Evolutionary conservation across 1,140 invertebrate genomes (phyloP).

Genomic region (Sipha flava): DNA sequence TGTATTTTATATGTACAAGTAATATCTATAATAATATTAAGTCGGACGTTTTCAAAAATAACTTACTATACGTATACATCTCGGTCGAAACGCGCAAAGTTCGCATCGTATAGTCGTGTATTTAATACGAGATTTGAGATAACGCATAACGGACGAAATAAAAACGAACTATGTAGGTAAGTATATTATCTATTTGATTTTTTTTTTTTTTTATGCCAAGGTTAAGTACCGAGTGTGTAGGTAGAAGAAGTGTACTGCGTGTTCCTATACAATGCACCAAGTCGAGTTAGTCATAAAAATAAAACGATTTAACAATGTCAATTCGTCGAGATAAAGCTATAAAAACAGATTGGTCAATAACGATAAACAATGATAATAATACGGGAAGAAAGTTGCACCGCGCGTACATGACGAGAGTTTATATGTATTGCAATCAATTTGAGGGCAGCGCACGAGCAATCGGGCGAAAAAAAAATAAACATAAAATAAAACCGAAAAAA

Average conservation of each 20-base stretch:
- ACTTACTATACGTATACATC: too few relatives aligned
- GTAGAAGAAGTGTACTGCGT: background rate
- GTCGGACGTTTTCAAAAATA: too few relatives aligned
- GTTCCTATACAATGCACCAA: background rate
- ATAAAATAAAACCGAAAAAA: background rate
- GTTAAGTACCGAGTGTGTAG: too few relatives aligned
- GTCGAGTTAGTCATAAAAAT: background rate
- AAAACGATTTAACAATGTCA: background rate
- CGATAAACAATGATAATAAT: background rate
- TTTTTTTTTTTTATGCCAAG: too few relatives aligned
- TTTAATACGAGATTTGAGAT: too few relatives aligned
- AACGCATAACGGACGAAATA: too few relatives aligned
- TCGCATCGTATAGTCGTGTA: too few relatives aligned
- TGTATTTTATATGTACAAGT: background rate
- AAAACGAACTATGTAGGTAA: too few relatives aligned
- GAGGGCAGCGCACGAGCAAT: background rate
- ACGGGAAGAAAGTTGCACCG: background rate
- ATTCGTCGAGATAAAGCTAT: background rate
- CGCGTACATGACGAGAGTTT: background rate
- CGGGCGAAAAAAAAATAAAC: background rate
- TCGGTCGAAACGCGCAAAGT: too few relatives aligned
- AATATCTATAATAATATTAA: background rate
- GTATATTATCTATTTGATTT: too few relatives aligned
- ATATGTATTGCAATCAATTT: slow-evolving; percentile 10
- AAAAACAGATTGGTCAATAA: slow-evolving; percentile 5